These are phyloP conservation scores for Sesia apiformis DNA, from an alignment of 2,888 invertebrate species.

Conservation along the genomic window DNA sequence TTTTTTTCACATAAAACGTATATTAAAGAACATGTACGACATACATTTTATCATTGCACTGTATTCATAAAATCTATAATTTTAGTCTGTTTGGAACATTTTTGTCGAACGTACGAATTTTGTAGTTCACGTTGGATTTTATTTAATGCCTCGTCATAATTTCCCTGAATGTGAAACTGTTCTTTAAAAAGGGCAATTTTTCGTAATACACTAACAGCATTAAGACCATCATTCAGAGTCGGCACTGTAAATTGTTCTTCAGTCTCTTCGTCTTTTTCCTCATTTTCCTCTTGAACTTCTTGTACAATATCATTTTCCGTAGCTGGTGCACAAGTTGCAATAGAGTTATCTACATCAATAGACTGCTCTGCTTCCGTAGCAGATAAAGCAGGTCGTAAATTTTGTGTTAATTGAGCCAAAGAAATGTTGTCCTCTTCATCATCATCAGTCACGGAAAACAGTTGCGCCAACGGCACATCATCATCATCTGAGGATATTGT, in stretches of 20 bases:
- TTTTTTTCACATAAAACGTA: too few relatives aligned
- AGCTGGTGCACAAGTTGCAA: not conserved
- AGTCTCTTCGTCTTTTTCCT: slow-evolving; percentile 1
- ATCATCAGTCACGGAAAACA: not conserved
- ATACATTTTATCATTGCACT: too few relatives aligned
- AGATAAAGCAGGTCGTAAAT: slow-evolving; percentile 8
- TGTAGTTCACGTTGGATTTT: slow-evolving; percentile 7
- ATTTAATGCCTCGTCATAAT: slow-evolving; percentile 5
- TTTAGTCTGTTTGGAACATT: slow-evolving; percentile 1
- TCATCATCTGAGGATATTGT: not conserved
- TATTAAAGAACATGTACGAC: too few relatives aligned
- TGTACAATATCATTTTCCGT: slow-evolving; percentile 1
- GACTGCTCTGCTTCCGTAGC: not conserved
- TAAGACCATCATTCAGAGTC: slow-evolving; percentile 9
- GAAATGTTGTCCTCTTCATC: slow-evolving; percentile 2
- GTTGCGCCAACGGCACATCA: too few relatives aligned
- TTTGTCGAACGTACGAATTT: slow-evolving; percentile 3
- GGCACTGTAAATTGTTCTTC: slow-evolving; percentile 4
- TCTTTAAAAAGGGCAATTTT: slow-evolving; percentile 11
- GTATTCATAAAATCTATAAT: slow-evolving; percentile 1
- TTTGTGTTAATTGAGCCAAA: slow-evolving; percentile 6
- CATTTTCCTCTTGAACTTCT: slow-evolving; percentile 4
- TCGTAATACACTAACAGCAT: slow-evolving; percentile 13
- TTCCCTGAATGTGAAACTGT: slow-evolving; percentile 5
- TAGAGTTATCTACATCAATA: not conserved